These are phyloP conservation scores for Elysia crispata DNA, from an alignment of 2,888 invertebrate genomes.

Conservation along the genomic window DNA sequence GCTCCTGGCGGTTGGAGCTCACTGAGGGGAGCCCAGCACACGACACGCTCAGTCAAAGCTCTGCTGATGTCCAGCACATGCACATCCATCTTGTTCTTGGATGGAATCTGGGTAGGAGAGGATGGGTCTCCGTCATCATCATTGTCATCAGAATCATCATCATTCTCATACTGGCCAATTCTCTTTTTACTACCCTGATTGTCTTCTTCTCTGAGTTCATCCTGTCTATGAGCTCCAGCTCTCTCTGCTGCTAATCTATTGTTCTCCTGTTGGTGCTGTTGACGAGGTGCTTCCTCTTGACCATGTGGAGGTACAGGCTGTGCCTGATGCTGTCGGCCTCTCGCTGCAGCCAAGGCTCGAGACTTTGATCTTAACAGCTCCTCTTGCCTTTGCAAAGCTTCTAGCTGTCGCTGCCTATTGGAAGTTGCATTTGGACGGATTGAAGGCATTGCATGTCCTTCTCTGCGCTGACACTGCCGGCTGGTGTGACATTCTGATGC, in stretches of 20 bases:
- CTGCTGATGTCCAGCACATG: conserved; percentile 90
- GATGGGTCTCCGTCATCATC: too few species aligned
- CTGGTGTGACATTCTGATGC: neutral
- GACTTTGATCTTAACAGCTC: conserved; percentile 77
- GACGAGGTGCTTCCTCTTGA: too few species aligned
- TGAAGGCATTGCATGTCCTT: conserved; percentile 64
- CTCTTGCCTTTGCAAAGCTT: conserved; percentile 84
- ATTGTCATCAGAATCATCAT: too few species aligned
- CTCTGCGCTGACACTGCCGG: neutral
- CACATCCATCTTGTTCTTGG: conserved; percentile 85
- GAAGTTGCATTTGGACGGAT: conserved; percentile 77
- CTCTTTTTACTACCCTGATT: too few species aligned
- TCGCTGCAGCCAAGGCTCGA: conserved; percentile 37
- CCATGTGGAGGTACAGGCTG: too few species aligned
- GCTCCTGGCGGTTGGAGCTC: conserved; percentile 65
- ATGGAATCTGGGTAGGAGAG: conserved; percentile 25
- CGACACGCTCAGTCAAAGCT: conserved; percentile 77
- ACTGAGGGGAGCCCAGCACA: conserved; percentile 76
- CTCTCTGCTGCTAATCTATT: too few species aligned
- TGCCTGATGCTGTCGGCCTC: too few species aligned
- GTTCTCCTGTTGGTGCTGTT: too few species aligned
- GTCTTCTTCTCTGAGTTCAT: too few species aligned
- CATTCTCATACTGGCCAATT: too few species aligned
- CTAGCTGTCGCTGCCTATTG: conserved; percentile 82
- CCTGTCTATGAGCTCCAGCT: too few species aligned